Base-by-base conservation (phyloP, 2,113 vertebrate species). In the Marmota flaviventris region DNA sequence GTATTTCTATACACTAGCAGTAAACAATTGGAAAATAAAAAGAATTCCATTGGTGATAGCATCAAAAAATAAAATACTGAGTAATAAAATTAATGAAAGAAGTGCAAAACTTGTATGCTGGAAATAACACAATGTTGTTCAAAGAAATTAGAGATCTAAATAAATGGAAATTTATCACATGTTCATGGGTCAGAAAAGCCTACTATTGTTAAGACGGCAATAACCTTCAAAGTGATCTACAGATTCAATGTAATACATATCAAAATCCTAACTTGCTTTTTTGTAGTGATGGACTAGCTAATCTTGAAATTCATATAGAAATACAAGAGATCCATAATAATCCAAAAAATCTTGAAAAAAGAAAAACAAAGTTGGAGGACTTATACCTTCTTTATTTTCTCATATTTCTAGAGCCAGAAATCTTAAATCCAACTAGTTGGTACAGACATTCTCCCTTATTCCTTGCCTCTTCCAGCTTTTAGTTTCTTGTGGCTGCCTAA, bases 111-210 rank as follows among this genome's bases (percentile, higher is more conserved):
- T 67, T 65, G 8, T 53, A 90, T 78, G 48, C 63, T 79, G 24
- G 85, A 77, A 88, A 78, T 92, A 53, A 89, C 5, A 89, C 22
- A 85, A 75, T 11, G 70, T n/a, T 70, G 27, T 42, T 76, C 39
- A n/a, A 89, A 87, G 25, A 96, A 91, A 85, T 89, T 56, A 56
- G 82, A 96, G 25, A n/a, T 67, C n/a, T 75, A 85, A 63, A 91
- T 90, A 91, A 92, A 67, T 91, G 16, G 25, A 84, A 94, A 88
- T 4, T 37, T 24, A 67, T 75, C 58, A 20, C 32, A 87, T 32
- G 32, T 37, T 82, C 29, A 29, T 88, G 48, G 16, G 34, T 39
- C 58, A 42, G 65, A 86, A 87, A 34, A 73, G 65, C n/a, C 27
- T 83, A 27, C 32, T 24, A 42, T 27, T 34, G 17, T 86, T 77